Evolutionary conservation across 2,113 vertebrate species (phyloP).

Genomic region (Gracilinanus agilis): DNA sequence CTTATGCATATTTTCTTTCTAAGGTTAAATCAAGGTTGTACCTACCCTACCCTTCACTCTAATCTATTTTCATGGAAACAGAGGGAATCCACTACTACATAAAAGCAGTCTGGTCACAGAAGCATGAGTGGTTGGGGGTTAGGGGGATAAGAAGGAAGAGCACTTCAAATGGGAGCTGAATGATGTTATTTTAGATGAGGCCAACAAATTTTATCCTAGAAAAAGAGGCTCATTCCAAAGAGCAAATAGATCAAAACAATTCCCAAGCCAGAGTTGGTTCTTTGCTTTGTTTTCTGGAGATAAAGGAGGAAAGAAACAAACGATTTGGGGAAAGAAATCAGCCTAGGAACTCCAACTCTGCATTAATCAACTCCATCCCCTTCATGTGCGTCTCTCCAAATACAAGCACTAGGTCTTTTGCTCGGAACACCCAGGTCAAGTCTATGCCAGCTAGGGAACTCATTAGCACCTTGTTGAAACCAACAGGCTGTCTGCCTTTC

Average conservation of each 20-base stretch:
- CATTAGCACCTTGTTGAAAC: conserved; percentile 67
- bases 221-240: conserved; percentile 48
- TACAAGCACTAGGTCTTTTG: conserved; percentile 37
- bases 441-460: conserved; percentile 63
- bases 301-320: conserved; percentile 58
- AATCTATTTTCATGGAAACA: fast-evolving
- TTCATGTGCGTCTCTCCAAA: conserved; percentile 26
- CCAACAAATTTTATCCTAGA: neutral
- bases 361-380: neutral
- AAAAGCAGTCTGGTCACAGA: neutral
- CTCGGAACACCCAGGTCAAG: conserved; percentile 48
- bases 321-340: neutral
- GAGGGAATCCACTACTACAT: neutral
- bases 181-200: neutral
- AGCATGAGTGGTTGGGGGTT: neutral
- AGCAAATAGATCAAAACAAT: conserved; percentile 54
- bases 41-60: neutral
- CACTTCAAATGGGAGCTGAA: neutral
- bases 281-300: conserved; percentile 45
- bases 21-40: neutral
- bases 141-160: neutral
- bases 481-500: conserved; percentile 54
- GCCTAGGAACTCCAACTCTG: neutral
- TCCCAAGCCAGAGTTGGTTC: conserved; percentile 18
- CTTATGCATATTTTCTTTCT: neutral